These are phyloP conservation scores for Nothoprocta pentlandii DNA, from an alignment of 2,113 vertebrate species.

Conservation along the genomic window DNA sequence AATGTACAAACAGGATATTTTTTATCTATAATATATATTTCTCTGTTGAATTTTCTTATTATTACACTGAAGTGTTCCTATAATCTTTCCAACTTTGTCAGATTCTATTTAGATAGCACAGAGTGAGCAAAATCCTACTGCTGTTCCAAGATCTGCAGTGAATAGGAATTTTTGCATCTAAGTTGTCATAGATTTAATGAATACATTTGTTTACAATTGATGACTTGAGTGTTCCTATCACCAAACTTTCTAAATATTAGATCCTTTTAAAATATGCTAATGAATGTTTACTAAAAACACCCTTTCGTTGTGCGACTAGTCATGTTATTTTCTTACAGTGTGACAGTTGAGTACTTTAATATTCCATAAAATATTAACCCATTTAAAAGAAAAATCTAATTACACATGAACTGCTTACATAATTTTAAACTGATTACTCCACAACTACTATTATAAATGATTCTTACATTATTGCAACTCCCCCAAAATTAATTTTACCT, in stretches of 20 bases:
- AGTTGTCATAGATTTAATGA: constrained; percentile 2
- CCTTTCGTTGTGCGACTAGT: not conserved
- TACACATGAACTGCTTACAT: constrained; percentile 20
- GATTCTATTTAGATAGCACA: constrained; percentile 7
- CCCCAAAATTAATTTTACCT: not conserved
- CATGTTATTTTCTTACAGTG: not conserved
- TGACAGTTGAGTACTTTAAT: constrained; percentile 39
- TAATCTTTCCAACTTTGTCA: not conserved
- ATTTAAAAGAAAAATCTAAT: constrained; percentile 50
- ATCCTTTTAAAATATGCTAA: not conserved
- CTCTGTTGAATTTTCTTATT: not conserved
- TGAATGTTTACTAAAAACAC: not conserved
- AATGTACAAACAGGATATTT: not conserved
- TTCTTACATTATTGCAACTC: not conserved
- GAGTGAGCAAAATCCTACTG: not conserved
- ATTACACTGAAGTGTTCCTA: not conserved
- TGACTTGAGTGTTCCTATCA: not conserved
- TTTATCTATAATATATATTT: not conserved
- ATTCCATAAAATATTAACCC: constrained; percentile 28
- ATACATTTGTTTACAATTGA: not conserved
- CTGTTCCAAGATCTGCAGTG: not conserved
- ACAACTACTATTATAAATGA: not conserved
- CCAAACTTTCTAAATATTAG: not conserved
- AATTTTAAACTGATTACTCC: constrained; percentile 43
- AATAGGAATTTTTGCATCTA: not conserved